phyloP scores from a whole-genome alignment of 1,140 invertebrate genomes.

The Saccostrea cuccullata region DNA sequence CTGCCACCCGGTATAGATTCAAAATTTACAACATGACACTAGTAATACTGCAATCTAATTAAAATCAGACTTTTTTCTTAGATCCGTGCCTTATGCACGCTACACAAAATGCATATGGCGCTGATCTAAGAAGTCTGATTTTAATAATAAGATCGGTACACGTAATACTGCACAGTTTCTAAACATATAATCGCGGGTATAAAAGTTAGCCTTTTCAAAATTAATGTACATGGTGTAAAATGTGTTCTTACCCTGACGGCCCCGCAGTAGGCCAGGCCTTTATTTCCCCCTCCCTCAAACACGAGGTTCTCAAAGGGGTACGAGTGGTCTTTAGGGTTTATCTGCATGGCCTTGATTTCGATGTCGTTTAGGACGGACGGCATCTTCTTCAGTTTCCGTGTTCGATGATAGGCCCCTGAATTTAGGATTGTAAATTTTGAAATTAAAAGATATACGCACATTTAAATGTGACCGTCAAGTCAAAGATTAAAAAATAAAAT shows the following conservation, averaged over 20 bases:
- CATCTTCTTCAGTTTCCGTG: slow-evolving; percentile 34
- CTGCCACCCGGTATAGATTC: too few relatives aligned
- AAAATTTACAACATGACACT: too few relatives aligned
- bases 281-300: slow-evolving; percentile 70
- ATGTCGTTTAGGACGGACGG: slow-evolving; percentile 54
- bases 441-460: not conserved
- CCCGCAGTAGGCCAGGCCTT: slow-evolving; percentile 64
- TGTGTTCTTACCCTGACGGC: slow-evolving; percentile 51
- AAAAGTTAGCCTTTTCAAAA: too few relatives aligned
- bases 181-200: too few relatives aligned
- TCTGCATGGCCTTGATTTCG: slow-evolving; percentile 52
- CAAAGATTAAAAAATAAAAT: not conserved
- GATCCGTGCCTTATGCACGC: too few relatives aligned
- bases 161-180: too few relatives aligned
- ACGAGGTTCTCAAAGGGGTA: slow-evolving; percentile 70
- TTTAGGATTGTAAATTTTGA: not conserved
- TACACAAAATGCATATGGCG: too few relatives aligned
- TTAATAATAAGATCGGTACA: too few relatives aligned
- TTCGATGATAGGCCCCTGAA: not conserved
- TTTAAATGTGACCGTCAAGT: not conserved
- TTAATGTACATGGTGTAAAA: too few relatives aligned
- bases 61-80: too few relatives aligned
- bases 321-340: slow-evolving; percentile 53
- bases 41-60: too few relatives aligned
- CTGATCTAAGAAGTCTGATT: too few relatives aligned